phyloP scores from a whole-genome alignment of 2,888 invertebrate genomes.

The Gastracanthus pulcherrimus region DNA sequence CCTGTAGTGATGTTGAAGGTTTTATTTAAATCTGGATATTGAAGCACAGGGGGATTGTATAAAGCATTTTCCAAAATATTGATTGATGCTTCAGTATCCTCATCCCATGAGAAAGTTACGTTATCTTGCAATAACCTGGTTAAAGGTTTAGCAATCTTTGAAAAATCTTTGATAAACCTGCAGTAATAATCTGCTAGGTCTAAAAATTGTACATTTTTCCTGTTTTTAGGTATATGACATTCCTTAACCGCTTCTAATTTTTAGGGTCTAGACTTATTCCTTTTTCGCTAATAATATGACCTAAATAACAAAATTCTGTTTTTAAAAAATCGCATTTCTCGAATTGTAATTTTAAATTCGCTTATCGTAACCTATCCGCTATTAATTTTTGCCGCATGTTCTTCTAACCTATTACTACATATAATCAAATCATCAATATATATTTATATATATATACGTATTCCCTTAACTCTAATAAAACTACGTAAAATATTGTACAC shows the following conservation, averaged over 20 bases:
- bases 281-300: neutral
- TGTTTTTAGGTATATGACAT: slow-evolving; percentile 9
- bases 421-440: neutral
- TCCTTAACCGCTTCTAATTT: slow-evolving; percentile 3
- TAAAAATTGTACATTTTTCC: neutral
- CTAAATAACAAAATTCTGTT: neutral
- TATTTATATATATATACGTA: neutral
- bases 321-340: slow-evolving; percentile 4
- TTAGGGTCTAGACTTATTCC: neutral
- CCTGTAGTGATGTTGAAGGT: slow-evolving; percentile 19
- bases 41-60: slow-evolving; percentile 14
- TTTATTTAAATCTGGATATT: slow-evolving; percentile 10
- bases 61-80: neutral
- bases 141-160: slow-evolving; percentile 20
- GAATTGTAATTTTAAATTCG: neutral
- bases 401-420: neutral
- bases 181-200: slow-evolving; percentile 28
- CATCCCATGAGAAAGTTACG: slow-evolving; percentile 17
- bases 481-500: no score
- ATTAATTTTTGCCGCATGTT: neutral
- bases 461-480: no score
- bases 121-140: slow-evolving; percentile 28
- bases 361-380: neutral
- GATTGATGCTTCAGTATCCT: neutral
- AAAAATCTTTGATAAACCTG: slow-evolving; percentile 33